Percentiles rank a stretch among this genome's conserved stretches.
Evolutionary conservation across 2,113 vertebrate species (phyloP).

Genomic region (Misgurnus anguillicaudatus): DNA sequence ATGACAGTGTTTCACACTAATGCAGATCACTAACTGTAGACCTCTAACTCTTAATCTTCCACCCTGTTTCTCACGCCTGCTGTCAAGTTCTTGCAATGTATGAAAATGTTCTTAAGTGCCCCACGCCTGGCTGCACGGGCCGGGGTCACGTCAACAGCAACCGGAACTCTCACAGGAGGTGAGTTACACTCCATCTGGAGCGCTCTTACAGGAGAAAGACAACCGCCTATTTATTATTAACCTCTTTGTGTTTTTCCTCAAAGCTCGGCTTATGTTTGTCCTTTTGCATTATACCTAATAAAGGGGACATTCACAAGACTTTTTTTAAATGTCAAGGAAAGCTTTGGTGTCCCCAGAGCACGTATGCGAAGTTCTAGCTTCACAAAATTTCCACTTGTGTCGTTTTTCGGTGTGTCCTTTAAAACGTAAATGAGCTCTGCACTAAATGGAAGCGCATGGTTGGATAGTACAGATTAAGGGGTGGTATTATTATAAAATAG

Average conservation of each 20-base stretch:
- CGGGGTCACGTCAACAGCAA: conserved; percentile 99
- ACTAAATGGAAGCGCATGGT: too few relatives aligned
- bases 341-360: too few relatives aligned
- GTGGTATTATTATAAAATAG: too few relatives aligned
- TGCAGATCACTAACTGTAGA: conserved; percentile 72
- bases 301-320: too few relatives aligned
- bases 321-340: too few relatives aligned
- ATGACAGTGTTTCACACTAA: conserved; percentile 64
- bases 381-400: too few relatives aligned
- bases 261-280: too few relatives aligned
- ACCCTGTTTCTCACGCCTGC: conserved; percentile 79
- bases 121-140: conserved; percentile 99
- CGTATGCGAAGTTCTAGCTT: too few relatives aligned
- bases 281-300: not conserved
- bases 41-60: conserved; percentile 84
- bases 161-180: conserved; percentile 99
- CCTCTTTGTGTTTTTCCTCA: not conserved
- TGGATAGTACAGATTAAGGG: too few relatives aligned
- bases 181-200: conserved; percentile 71
- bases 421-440: too few relatives aligned
- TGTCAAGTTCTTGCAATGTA: conserved; percentile 99
- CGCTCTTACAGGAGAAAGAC: conserved; percentile 13
- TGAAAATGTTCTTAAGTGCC: conserved; percentile 99
- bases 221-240: conserved; percentile 39
- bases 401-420: too few relatives aligned